These are phyloP conservation scores for Baryphthengus martii DNA, from an alignment of 2,113 vertebrate species.

Conservation along the genomic window DNA sequence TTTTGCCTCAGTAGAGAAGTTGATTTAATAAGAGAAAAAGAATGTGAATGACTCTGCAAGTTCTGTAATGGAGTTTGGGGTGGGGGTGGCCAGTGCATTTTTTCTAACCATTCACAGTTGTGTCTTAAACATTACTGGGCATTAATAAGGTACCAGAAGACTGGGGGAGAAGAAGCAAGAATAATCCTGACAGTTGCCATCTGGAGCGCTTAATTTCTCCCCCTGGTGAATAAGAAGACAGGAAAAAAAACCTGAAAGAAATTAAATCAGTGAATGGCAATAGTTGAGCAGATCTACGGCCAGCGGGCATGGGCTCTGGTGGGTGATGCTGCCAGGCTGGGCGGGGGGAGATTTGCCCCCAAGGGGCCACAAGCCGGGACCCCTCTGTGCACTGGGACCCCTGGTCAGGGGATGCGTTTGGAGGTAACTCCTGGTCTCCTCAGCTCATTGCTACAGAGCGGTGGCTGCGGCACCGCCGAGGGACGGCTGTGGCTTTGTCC, in stretches of 20 bases:
- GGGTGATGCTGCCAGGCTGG: not conserved
- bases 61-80: not conserved
- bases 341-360: not conserved
- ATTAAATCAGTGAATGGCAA: not conserved
- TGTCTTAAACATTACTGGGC: not conserved
- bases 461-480: not conserved
- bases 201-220: not conserved
- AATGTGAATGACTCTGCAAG: constrained; percentile 12
- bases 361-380: not conserved
- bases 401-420: too few species aligned
- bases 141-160: not conserved
- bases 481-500: not conserved
- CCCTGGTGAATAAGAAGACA: not conserved
- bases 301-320: not conserved
- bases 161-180: not conserved
- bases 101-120: not conserved
- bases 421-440: not conserved
- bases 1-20: not conserved
- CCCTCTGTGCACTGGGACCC: not conserved
- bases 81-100: not conserved
- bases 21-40: constrained; percentile 13
- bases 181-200: not conserved
- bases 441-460: accelerated
- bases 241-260: not conserved
- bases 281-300: not conserved